Evolutionary conservation across 2,888 invertebrate genomes (phyloP).

Genomic region (Amphiduros pacificus): DNA sequence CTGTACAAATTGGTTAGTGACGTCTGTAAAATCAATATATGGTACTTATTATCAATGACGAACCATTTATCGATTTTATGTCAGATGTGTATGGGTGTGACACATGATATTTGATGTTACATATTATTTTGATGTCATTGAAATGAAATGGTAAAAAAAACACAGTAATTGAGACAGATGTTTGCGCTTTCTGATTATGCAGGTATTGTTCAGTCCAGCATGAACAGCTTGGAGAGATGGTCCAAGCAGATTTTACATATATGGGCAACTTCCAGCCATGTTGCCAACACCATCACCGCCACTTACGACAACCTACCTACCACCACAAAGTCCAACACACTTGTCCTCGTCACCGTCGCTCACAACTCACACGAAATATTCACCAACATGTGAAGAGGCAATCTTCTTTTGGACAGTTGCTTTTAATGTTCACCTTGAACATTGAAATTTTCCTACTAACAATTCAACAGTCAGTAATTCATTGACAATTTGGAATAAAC

Average conservation of each 20-base stretch:
- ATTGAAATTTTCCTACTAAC: too few relatives aligned
- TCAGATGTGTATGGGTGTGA: too few relatives aligned
- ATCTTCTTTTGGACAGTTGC: not conserved
- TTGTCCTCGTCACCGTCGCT: conserved; percentile 48
- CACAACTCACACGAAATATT: conserved; percentile 27
- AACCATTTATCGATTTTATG: too few relatives aligned
- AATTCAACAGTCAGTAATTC: too few relatives aligned
- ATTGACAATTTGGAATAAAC: too few relatives aligned
- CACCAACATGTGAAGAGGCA: conserved; percentile 15
- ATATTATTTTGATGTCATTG: too few relatives aligned
- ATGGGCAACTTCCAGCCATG: conserved; percentile 46
- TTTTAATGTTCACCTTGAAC: too few relatives aligned
- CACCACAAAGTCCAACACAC: conserved; percentile 43
- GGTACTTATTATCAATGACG: too few relatives aligned
- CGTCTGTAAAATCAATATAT: too few relatives aligned
- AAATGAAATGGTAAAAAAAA: too few relatives aligned
- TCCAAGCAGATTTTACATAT: conserved; percentile 55
- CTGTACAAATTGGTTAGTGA: too few relatives aligned
- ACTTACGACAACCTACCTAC: conserved; percentile 36
- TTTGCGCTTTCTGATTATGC: not conserved
- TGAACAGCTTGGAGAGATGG: conserved; percentile 49
- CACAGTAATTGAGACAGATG: conserved; percentile 6
- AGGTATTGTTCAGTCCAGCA: conserved; percentile 50
- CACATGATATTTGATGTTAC: too few relatives aligned
- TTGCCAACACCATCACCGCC: conserved; percentile 38